These are phyloP conservation scores for Orientallactaga sibirica DNA, from an alignment of 2,797 vertebrate genomes.

Conservation along the genomic window DNA sequence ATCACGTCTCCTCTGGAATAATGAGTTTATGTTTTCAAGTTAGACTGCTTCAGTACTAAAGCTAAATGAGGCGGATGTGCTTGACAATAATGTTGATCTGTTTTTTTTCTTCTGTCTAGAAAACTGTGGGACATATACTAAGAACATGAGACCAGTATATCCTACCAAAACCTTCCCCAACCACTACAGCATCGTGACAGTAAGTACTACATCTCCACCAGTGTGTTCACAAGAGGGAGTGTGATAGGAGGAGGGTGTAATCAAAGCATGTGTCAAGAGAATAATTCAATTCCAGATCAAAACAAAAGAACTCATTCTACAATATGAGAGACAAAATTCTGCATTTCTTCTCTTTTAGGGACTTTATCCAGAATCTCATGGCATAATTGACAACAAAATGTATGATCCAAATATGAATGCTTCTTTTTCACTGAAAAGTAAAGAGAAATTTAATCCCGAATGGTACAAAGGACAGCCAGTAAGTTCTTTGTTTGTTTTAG, in stretches of 20 bases:
- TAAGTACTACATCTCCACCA: constrained; percentile 86
- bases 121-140: constrained; percentile 91
- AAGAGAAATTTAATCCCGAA: constrained; percentile 91
- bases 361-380: constrained; percentile 98
- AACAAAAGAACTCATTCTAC: constrained; percentile 2
- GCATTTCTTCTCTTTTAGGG: constrained; percentile 89
- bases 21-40: neutral
- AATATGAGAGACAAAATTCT: neutral
- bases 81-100: constrained; percentile 42
- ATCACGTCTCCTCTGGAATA: neutral
- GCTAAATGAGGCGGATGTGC: neutral
- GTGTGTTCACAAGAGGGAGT: neutral
- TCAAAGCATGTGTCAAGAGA: neutral
- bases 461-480: constrained; percentile 99
- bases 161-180: constrained; percentile 99
- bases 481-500: constrained; percentile 85
- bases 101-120: constrained; percentile 87
- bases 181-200: constrained; percentile 97
- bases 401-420: constrained; percentile 93
- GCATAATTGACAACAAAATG: constrained; percentile 98
- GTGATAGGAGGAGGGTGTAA: neutral
- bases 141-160: constrained; percentile 94
- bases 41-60: neutral
- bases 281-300: constrained; percentile 17
- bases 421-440: constrained; percentile 91